These are phyloP conservation scores for Xenus cinereus DNA, from an alignment of 2,113 vertebrate species.

Conservation along the genomic window DNA sequence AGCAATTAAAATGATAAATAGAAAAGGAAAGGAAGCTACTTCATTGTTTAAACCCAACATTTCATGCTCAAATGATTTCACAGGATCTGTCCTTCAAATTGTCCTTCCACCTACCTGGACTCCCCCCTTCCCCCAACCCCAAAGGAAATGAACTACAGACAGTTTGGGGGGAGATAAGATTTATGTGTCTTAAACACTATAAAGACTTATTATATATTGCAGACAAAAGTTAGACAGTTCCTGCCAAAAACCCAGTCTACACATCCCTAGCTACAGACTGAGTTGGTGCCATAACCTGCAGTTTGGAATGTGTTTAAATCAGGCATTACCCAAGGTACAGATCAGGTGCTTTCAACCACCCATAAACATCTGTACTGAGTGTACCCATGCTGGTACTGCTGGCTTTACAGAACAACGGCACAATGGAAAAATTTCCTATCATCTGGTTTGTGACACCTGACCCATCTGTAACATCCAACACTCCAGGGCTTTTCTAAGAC, in stretches of 20 bases:
- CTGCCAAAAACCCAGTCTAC: slow-evolving; percentile 27
- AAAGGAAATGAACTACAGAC: slow-evolving; percentile 52
- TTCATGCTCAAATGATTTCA: slow-evolving; percentile 58
- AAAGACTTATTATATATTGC: slow-evolving; percentile 39
- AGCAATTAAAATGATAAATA: slow-evolving; percentile 72
- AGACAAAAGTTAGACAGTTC: slow-evolving; percentile 57
- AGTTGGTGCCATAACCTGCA: slow-evolving; percentile 21
- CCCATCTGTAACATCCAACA: not conserved
- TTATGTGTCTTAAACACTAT: slow-evolving; percentile 56
- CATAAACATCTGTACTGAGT: not conserved
- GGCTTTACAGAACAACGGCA: not conserved
- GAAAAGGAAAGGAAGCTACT: slow-evolving; percentile 62
- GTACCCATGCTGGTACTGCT: not conserved
- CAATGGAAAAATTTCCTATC: not conserved
- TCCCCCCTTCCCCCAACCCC: not conserved
- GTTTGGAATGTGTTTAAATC: not conserved
- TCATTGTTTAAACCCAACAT: slow-evolving; percentile 63
- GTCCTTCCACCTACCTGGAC: slow-evolving; percentile 51
- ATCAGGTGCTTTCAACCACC: slow-evolving; percentile 40
- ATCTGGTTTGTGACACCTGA: not conserved
- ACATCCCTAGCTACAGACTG: slow-evolving; percentile 14
- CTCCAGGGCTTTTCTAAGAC: not conserved
- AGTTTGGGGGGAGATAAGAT: slow-evolving; percentile 45
- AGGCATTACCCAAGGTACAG: slow-evolving; percentile 22
- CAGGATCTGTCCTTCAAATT: slow-evolving; percentile 43